Percentiles rank a stretch among this genome's conserved stretches.
phyloP scores from a whole-genome alignment of 1,140 invertebrate species.

The Aculops lycopersici region DNA sequence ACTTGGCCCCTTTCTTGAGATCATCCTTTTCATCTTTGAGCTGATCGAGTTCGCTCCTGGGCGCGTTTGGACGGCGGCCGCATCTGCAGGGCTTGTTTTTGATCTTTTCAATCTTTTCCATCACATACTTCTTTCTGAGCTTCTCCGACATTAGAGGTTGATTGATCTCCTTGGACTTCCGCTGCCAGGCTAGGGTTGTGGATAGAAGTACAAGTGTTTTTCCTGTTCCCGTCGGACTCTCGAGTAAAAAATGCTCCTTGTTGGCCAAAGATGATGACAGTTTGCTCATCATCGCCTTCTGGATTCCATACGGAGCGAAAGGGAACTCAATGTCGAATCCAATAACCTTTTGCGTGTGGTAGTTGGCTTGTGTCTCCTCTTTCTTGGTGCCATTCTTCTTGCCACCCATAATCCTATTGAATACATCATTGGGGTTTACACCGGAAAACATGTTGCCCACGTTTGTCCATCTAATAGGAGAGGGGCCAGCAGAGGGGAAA shows the following conservation, averaged over 20 bases:
- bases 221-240: slow-evolving; percentile 84
- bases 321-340: background rate
- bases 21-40: too few species aligned
- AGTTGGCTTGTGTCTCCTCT: too few species aligned
- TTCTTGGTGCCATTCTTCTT: too few species aligned
- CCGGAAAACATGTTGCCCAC: too few species aligned
- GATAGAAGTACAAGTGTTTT: slow-evolving; percentile 82
- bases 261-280: background rate
- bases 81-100: background rate
- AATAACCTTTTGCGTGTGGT: too few species aligned
- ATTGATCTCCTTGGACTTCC: background rate
- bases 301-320: background rate
- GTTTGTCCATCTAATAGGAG: too few species aligned
- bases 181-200: slow-evolving; percentile 59
- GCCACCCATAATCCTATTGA: too few species aligned
- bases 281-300: background rate
- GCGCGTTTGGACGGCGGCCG: background rate
- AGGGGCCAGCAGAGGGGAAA: too few species aligned
- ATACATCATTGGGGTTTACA: too few species aligned
- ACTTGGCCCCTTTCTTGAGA: too few species aligned
- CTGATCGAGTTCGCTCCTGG: too few species aligned
- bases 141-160: background rate
- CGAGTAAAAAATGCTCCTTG: slow-evolving; percentile 31
- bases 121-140: background rate
- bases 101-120: background rate